Base-by-base conservation (phyloP, 2,113 vertebrate genomes). In the Anseranas semipalmata region DNA sequence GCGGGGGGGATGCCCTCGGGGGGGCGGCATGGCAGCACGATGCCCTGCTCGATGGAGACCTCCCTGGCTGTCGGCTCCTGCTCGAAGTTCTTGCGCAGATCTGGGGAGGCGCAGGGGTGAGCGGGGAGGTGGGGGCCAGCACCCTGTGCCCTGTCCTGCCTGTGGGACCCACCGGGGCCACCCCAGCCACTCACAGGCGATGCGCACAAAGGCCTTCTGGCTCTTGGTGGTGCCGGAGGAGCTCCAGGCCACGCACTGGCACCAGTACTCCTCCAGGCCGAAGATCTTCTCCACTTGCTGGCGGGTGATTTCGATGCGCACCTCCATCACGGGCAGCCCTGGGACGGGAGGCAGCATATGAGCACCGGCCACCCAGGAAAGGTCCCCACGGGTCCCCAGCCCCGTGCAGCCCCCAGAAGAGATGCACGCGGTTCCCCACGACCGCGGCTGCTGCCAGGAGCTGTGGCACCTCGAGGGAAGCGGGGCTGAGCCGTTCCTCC, bases 201-300 rank as follows among this genome's bases (percentile, higher is more conserved):
- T 99, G 92, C 99, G 98, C 93, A 99, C 99, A 3, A 98, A 99
- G 11, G 99, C 99, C 90, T 99, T 99, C 97, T 99, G 99, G 97
- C 99, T 99, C 98, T 99, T 99, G 96, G 99, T 99, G 93, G 99
- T 99, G 93, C 99, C 99, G 0, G 99, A 99, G 85, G 99, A 99
- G 98, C 99, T 99, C 99, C 99, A 99, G 32, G 99, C 99, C 83
- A 99, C 99, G 4, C 99, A 99, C 97, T 99, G 99, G 97, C 99
- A 99, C 99, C 99, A 99, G 98, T 99, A 99, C 90, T 99, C 99
- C 93, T 99, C 99, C 74, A 99, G 98, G 45, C 99, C 99, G 10
- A 99, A 99, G 95, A 99, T 98, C 98, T 99, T 99, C 98, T 99
- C 99, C 97, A 99, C 99, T 97, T 99, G 99, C 98, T 99, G 99